Conservation (phyloP, 2,888 invertebrate genomes). For the Xestia c-nigrum region DNA sequence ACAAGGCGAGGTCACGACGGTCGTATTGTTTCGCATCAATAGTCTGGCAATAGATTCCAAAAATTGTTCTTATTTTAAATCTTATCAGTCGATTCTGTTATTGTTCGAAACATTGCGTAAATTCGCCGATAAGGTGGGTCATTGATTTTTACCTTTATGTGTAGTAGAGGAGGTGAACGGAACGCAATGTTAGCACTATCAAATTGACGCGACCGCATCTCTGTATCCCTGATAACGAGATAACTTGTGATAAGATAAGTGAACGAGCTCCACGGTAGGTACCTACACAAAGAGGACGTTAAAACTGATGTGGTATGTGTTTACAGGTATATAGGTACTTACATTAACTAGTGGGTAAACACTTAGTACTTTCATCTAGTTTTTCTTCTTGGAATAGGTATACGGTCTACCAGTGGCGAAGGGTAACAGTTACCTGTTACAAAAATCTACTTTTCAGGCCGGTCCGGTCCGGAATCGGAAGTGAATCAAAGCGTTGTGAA, state of each 20-base stretch:
- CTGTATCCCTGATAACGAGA: slow-evolving; percentile 64
- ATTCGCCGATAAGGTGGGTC: slow-evolving; percentile 45
- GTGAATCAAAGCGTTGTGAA: too few species aligned
- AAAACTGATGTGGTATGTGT: slow-evolving; percentile 3
- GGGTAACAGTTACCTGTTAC: too few species aligned
- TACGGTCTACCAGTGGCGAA: too few species aligned
- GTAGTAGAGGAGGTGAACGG: slow-evolving; percentile 57
- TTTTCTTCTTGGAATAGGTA: too few species aligned
- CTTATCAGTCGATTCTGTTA: slow-evolving; percentile 28
- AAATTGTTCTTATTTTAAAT: slow-evolving; percentile 10
- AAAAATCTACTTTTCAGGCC: too few species aligned
- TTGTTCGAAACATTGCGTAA: slow-evolving; percentile 32
- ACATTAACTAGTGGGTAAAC: slow-evolving; percentile 26
- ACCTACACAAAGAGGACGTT: slow-evolving; percentile 50
- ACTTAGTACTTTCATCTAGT: slow-evolving; percentile 24
- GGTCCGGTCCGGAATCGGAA: too few species aligned
- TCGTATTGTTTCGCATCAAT: slow-evolving; percentile 34
- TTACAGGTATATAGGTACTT: background rate
- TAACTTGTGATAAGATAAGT: slow-evolving; percentile 64
- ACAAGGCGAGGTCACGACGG: slow-evolving; percentile 59
- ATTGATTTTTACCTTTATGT: slow-evolving; percentile 51
- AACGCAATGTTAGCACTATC: slow-evolving; percentile 48
- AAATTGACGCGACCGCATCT: slow-evolving; percentile 59
- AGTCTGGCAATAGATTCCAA: slow-evolving; percentile 20
- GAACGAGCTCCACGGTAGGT: slow-evolving; percentile 41